Conservation (phyloP, 2,113 vertebrate species). For the Gadus macrocephalus region DNA sequence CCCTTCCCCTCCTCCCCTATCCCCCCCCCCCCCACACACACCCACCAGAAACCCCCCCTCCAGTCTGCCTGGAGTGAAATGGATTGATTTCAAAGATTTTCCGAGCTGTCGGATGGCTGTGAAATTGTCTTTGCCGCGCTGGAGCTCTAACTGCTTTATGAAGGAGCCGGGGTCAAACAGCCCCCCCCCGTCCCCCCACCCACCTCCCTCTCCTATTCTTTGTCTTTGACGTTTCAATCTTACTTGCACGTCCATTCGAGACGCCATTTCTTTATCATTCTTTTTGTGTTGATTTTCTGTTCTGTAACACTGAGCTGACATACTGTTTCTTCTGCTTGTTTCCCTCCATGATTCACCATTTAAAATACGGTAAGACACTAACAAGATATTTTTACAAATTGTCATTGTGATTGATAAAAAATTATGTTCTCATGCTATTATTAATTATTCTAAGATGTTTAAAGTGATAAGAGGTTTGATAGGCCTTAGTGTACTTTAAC, state of each 20-base stretch:
- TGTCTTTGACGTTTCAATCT: constrained; percentile 60
- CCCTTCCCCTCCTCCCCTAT: too few relatives aligned
- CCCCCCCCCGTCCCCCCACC: constrained; percentile 33
- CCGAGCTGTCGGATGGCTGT: constrained; percentile 71
- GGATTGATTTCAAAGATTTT: constrained; percentile 74
- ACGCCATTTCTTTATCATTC: neutral
- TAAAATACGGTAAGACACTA: constrained; percentile 34
- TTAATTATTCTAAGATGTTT: too few relatives aligned
- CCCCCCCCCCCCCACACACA: neutral
- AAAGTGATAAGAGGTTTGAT: too few relatives aligned
- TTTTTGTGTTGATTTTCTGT: neutral
- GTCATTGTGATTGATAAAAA: constrained; percentile 7
- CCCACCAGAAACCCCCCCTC: too few relatives aligned
- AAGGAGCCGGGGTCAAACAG: constrained; percentile 57
- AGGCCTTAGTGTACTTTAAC: too few relatives aligned
- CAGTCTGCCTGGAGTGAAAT: constrained; percentile 59
- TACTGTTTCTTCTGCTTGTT: constrained; percentile 37
- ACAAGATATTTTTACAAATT: neutral
- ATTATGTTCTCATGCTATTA: too few relatives aligned
- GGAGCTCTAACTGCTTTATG: constrained; percentile 36
- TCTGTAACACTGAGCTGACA: constrained; percentile 36
- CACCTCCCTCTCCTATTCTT: constrained; percentile 17
- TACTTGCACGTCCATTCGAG: constrained; percentile 36
- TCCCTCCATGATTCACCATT: constrained; percentile 41
- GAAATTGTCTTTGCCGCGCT: constrained; percentile 68